These are phyloP conservation scores for Trichopoda pennipes DNA, from an alignment of 2,888 invertebrate species.

Conservation along the genomic window DNA sequence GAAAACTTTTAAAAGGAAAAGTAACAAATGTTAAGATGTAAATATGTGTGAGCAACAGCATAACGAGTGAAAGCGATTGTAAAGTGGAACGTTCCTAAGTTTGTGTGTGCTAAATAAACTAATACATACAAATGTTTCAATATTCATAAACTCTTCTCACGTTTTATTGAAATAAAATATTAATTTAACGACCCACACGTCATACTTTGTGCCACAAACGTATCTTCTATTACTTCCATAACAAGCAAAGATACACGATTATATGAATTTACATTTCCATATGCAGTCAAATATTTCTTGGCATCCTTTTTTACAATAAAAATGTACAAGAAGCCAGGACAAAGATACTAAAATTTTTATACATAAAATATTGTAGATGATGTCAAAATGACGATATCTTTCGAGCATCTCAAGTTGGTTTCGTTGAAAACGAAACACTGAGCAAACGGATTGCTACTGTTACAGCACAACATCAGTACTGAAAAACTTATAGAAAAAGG, in stretches of 20 bases:
- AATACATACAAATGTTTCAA: conserved; percentile 11
- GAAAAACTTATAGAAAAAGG: no score
- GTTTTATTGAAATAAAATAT: conserved; percentile 68
- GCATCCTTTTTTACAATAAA: conserved; percentile 1
- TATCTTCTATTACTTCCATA: background rate
- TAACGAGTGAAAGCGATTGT: background rate
- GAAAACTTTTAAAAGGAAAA: conserved; percentile 4
- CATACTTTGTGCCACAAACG: conserved; percentile 13
- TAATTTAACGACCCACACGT: conserved; percentile 65
- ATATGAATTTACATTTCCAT: background rate
- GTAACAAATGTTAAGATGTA: conserved; percentile 4
- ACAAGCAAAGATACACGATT: background rate
- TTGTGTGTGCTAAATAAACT: background rate
- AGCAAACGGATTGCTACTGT: no score
- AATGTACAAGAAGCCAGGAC: background rate
- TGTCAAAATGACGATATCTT: background rate
- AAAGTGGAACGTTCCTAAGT: background rate
- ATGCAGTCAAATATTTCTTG: conserved; percentile 17
- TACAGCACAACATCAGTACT: no score
- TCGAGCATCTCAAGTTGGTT: no score
- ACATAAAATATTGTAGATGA: background rate
- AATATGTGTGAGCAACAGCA: background rate
- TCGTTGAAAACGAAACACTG: no score
- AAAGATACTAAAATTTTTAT: background rate
- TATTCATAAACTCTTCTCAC: conserved; percentile 60